phyloP scores from a whole-genome alignment of 2,113 vertebrate species.

The Lethenteron reissneri region DNA sequence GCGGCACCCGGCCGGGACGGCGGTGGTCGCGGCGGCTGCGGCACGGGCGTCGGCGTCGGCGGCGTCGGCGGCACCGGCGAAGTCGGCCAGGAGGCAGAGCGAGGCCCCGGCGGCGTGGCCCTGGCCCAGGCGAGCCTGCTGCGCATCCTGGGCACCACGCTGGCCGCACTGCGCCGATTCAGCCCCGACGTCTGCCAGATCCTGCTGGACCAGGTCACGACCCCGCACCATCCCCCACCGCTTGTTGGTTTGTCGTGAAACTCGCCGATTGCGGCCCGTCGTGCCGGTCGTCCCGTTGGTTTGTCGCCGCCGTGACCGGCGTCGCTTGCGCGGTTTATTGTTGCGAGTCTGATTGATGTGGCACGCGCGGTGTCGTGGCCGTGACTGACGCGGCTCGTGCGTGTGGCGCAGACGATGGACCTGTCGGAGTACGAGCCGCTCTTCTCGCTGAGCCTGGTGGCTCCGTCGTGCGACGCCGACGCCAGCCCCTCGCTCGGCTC shows the following conservation, averaged over 20 bases:
- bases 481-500: slow-evolving; percentile 89
- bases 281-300: too few species aligned
- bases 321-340: neutral
- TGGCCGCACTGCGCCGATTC: slow-evolving; percentile 72
- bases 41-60: too few species aligned
- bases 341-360: neutral
- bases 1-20: too few species aligned
- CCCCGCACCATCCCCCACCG: too few species aligned
- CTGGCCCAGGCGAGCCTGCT: slow-evolving; percentile 68
- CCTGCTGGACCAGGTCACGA: slow-evolving; percentile 59
- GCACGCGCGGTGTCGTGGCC: neutral
- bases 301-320: too few species aligned
- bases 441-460: slow-evolving; percentile 74
- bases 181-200: slow-evolving; percentile 93
- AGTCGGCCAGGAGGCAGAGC: neutral
- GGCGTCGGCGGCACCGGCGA: too few species aligned
- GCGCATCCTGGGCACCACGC: slow-evolving; percentile 81
- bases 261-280: too few species aligned
- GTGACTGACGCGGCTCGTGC: too few species aligned
- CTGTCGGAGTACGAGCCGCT: slow-evolving; percentile 67
- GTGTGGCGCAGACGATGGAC: slow-evolving; percentile 46
- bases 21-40: too few species aligned
- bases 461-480: slow-evolving; percentile 72
- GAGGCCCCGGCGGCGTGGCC: slow-evolving; percentile 34
- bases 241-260: too few species aligned